Evolutionary conservation across 2,797 vertebrate genomes (phyloP), one percentile per base, ranked within the genome.

Genomic region (Sebastes nivosus): DNA sequence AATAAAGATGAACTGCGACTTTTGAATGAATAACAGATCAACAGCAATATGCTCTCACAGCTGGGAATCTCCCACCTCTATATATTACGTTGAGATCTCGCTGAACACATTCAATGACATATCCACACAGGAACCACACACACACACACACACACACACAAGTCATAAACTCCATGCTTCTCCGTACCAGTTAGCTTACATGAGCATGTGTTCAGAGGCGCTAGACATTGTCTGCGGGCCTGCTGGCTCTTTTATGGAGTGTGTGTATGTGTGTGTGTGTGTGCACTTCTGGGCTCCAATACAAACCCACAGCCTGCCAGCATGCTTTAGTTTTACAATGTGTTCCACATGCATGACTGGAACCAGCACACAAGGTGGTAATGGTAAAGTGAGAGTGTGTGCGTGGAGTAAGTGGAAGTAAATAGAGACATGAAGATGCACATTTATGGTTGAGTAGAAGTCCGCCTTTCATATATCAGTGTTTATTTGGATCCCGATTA

Each of bases 291-390:
- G 87, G 86, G 87, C 88, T 90, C 80, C 69, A 85, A 81, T 83
- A 88, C 91, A 92, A 93, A 90, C 83, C 90, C 84, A 81, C 81
- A 90, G 87, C 71, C 83, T 88, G 87, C 91, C 93, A 91, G 79
- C 81, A 71, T 87, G 88, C 84, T 89, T 88, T 77, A 88, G 77
- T 87, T 93, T 91, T 88, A 92, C 92, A 94, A 91, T 87, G 90
- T 89, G 90, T 89, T 91, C 89, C 90, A 88, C 91, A 93, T 88
- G 89, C 90, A 92, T 92, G 92, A 87, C 85, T 89, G 80, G 87
- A 80, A 85, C 70, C 80, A 79, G 86, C 83, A 72, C 83, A 90
- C 84, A 80, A 89, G 90, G 92, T 89, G 89, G 87, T 88, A 81
- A 88, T 85, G 83, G 67, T 73, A 67, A 50, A 61, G 46, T 57